Conservation (phyloP, 1,140 invertebrate genomes). For the Thalassaphorura encarpata region DNA sequence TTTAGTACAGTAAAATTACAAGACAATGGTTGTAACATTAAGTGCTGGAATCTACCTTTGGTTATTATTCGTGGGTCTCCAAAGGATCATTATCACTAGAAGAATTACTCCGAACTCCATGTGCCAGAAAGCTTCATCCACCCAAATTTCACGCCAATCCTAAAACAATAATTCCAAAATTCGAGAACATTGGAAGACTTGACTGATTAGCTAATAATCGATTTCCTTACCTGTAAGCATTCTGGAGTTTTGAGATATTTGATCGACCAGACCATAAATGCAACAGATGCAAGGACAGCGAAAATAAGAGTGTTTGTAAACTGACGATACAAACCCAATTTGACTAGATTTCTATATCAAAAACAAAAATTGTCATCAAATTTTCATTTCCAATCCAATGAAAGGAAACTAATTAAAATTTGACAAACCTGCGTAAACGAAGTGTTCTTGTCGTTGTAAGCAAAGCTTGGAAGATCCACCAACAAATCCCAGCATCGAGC, state of each 20-base stretch:
- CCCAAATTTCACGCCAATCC: constrained; percentile 84
- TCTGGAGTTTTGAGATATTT: constrained; percentile 57
- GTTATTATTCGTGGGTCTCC: constrained; percentile 89
- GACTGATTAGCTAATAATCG: not conserved
- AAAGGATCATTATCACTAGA: constrained; percentile 84
- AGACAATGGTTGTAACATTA: too few relatives aligned
- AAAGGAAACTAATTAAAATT: constrained; percentile 35
- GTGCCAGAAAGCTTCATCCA: constrained; percentile 92
- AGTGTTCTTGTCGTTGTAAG: constrained; percentile 80
- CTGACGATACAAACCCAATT: constrained; percentile 78
- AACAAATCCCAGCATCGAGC: constrained; percentile 55
- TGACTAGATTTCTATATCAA: constrained; percentile 66
- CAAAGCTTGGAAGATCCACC: constrained; percentile 78
- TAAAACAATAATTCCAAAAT: constrained; percentile 34
- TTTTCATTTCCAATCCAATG: not conserved
- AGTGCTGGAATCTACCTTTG: constrained; percentile 57
- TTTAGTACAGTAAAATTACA: not conserved
- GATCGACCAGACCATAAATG: constrained; percentile 87
- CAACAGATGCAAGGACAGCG: constrained; percentile 72
- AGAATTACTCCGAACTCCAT: constrained; percentile 77
- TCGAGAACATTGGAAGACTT: not conserved
- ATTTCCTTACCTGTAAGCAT: constrained; percentile 58
- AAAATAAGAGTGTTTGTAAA: constrained; percentile 90
- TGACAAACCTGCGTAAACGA: constrained; percentile 52
- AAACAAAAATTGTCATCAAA: not conserved